Evolutionary conservation across 2,888 invertebrate genomes (phyloP), one percentile per base, ranked within the genome.

Genomic region (Melinopterus prodromus): DNA sequence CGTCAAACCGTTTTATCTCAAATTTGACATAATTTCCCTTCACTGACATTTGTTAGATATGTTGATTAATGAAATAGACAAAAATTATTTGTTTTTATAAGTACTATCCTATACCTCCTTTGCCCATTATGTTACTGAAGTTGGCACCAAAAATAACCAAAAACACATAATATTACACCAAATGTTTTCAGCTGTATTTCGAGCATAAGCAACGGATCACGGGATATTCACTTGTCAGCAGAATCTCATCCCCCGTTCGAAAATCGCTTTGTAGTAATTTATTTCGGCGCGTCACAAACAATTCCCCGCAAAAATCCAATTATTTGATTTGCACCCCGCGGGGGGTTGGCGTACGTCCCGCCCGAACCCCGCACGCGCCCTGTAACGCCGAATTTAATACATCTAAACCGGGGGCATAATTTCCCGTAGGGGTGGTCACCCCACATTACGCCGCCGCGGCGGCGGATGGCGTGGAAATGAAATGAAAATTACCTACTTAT

Each of bases 181-280:
- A 53, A 53, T 12, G 12, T 38, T 38, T 38, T 38, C 9, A 6
- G 6, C 38, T 9, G 7, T 53, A 53, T 53, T 53, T 53, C 53
- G 53, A 1, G 1, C 53, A 1, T 1, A 53, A 12, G 53, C 53
- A 53, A 9, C 9, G 53, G 3, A 3, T 53, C 53, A 53, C 53
- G 53, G 53, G 53, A 53, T 53, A 53, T 53, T 53, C 53, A 53
- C 53, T 53, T 53, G 53, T 53, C 53, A 12, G 53, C 53, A 53
- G 53, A 53, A 53, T 7, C 53, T 4, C 12, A 26, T 1, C 26
- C 53, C 53, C 53, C 53, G 12, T 9, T 53, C 53, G 53, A 53
- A 53, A 53, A 53, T 53, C 53, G 53, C 53, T 53, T 53, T 53
- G 53, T 53, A 53, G 53, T 53, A 53, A 53, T 53, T 53, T 53